These are phyloP conservation scores for Odontamblyopus lacepedii DNA, from an alignment of 2,797 vertebrate genomes.

Conservation along the genomic window DNA sequence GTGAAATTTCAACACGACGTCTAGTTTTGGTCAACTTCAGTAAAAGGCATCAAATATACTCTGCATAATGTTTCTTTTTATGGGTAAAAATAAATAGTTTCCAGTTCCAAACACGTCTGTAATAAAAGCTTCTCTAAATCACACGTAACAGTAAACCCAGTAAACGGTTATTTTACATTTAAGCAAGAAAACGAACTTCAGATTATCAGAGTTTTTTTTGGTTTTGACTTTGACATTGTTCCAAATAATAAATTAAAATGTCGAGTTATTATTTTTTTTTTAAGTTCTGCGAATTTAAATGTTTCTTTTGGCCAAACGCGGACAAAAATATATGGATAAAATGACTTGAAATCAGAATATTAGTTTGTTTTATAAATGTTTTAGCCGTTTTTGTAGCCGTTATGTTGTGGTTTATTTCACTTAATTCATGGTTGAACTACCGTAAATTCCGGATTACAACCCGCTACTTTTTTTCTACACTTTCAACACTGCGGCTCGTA, in stretches of 20 bases:
- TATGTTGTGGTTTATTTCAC: too few species aligned
- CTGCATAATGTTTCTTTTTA: background rate
- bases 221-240: background rate
- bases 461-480: too few species aligned
- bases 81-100: constrained; percentile 9
- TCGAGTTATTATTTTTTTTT: background rate
- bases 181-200: background rate
- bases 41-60: background rate
- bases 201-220: background rate
- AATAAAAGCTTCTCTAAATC: background rate
- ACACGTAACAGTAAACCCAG: background rate
- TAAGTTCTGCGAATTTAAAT: background rate
- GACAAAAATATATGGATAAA: too few species aligned
- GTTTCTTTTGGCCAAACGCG: background rate
- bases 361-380: too few species aligned
- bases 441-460: too few species aligned
- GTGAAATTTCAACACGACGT: background rate
- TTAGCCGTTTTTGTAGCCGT: too few species aligned
- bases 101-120: constrained; percentile 1
- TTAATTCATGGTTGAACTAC: too few species aligned
- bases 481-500: too few species aligned
- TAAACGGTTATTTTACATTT: background rate
- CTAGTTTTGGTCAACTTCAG: constrained; percentile 8
- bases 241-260: background rate
- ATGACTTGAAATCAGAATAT: too few species aligned